Conservation (phyloP, 2,888 invertebrate genomes). For the Syrista parreyssii region DNA sequence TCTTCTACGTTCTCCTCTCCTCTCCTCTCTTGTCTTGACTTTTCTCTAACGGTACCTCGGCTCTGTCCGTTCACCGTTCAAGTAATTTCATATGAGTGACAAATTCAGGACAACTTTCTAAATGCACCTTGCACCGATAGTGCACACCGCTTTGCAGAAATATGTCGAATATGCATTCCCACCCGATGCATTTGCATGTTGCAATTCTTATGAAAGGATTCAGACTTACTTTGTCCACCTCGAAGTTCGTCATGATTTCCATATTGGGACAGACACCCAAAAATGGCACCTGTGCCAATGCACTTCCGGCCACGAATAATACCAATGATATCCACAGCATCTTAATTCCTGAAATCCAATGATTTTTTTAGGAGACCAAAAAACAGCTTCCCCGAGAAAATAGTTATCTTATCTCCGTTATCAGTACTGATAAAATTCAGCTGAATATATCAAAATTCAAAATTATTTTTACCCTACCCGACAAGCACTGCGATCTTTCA, state of each 20-base stretch:
- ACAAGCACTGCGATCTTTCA: background rate
- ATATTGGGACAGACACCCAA: slow-evolving; percentile 75
- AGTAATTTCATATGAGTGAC: slow-evolving; percentile 13
- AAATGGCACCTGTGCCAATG: slow-evolving; percentile 72
- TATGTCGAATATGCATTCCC: background rate
- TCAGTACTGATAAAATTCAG: background rate
- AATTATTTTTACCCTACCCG: background rate
- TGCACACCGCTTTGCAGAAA: background rate
- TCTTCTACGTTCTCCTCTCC: background rate
- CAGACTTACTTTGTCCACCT: slow-evolving; percentile 69
- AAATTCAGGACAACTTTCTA: slow-evolving; percentile 38
- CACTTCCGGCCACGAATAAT: slow-evolving; percentile 32
- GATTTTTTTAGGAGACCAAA: background rate
- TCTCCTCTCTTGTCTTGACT: background rate
- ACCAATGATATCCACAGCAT: slow-evolving; percentile 45
- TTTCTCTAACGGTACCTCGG: background rate
- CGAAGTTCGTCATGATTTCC: slow-evolving; percentile 71
- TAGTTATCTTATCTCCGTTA: background rate
- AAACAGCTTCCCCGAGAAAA: too few species aligned
- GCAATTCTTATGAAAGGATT: slow-evolving; percentile 1
- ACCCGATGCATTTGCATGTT: background rate
- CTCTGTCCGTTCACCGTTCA: background rate
- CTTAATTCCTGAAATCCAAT: background rate
- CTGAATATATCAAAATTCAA: background rate
- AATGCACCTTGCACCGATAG: slow-evolving; percentile 11